Percentiles rank a stretch among this genome's conserved stretches.
These are phyloP conservation scores for Liasis olivaceus DNA, from an alignment of 2,797 vertebrate species.

Conservation along the genomic window DNA sequence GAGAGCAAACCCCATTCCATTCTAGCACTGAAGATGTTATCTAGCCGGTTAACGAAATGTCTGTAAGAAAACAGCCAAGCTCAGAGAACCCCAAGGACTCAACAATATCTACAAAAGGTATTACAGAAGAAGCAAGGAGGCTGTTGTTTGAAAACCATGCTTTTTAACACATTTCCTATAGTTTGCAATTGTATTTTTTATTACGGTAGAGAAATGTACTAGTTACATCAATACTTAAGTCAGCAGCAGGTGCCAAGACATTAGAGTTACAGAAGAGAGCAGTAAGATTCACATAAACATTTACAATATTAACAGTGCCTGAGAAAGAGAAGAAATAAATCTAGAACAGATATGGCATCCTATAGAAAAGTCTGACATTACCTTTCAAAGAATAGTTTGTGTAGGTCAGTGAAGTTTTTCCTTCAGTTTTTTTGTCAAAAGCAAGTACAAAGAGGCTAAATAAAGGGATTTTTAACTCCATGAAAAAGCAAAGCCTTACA, in stretches of 20 bases:
- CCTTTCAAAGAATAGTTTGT: slow-evolving; percentile 48
- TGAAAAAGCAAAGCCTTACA: neutral
- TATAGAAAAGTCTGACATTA: slow-evolving; percentile 44
- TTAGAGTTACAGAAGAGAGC: slow-evolving; percentile 54
- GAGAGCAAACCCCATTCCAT: no score
- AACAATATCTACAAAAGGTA: slow-evolving; percentile 25
- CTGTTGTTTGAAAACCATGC: slow-evolving; percentile 23
- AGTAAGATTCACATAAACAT: slow-evolving; percentile 39
- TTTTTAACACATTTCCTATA: slow-evolving; percentile 50
- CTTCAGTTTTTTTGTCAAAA: neutral
- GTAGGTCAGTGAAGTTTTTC: slow-evolving; percentile 35
- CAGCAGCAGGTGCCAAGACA: slow-evolving; percentile 38
- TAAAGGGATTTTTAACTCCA: neutral
- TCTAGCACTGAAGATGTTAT: no score
- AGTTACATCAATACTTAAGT: slow-evolving; percentile 49
- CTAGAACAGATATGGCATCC: slow-evolving; percentile 32
- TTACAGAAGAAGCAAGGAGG: slow-evolving; percentile 44
- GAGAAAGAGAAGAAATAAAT: slow-evolving; percentile 46
- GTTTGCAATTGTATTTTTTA: slow-evolving; percentile 52
- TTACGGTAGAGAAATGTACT: slow-evolving; percentile 44
- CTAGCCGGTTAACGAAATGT: no score
- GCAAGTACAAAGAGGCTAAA: neutral
- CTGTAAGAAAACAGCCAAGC: no score
- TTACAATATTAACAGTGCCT: slow-evolving; percentile 31
- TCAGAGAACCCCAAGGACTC: no score